Evolutionary conservation across 2,888 invertebrate species (phyloP), one percentile per base, ranked within the genome.

Genomic region (Hesperia comma): DNA sequence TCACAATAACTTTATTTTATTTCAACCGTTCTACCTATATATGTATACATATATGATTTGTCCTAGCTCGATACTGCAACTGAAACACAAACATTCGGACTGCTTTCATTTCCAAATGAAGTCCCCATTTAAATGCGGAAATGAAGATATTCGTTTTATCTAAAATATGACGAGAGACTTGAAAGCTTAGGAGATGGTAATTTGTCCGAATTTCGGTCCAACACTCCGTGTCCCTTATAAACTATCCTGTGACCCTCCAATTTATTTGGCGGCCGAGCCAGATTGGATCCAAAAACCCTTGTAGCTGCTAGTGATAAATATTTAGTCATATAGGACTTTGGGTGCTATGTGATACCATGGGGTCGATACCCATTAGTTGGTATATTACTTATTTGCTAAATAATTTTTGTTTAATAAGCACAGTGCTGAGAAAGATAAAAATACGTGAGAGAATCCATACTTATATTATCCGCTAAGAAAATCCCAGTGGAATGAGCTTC

Each of bases 141-240:
- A 19, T 49, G 17, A 49, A 49, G 19, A 0, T 19, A 19, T 49
- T 49, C 8, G 6, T 49, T 49, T 49, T 8, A 19, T 19, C 19
- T 49, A 12, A 19, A 49, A 49, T 12, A 49, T 49, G 8, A 49
- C 19, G 49, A 19, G 49, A 49, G 17, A 49, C 19, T 49, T 15
- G 3, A 33, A 49, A 33, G 14, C 17, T 61, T 61, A 49, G 32
- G 17, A 46, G 40, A 37, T 32, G 14, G 60, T 61, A 61, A 61
- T 49, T 61, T 14, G 60, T 6, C 37, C 7, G 33, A 61, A 61
- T 61, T 61, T 49, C 33, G 60, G 60, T 61, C 14, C 60, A 19
- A 49, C 19, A 12, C 49, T 15, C 21, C 17, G 41, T 7, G 32
- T 21, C 26, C 58, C 46, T 21, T 58, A 46, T 58, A 58, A 55